Evolutionary conservation across 1,140 invertebrate genomes (phyloP).

Genomic region (Papilio xuthus): DNA sequence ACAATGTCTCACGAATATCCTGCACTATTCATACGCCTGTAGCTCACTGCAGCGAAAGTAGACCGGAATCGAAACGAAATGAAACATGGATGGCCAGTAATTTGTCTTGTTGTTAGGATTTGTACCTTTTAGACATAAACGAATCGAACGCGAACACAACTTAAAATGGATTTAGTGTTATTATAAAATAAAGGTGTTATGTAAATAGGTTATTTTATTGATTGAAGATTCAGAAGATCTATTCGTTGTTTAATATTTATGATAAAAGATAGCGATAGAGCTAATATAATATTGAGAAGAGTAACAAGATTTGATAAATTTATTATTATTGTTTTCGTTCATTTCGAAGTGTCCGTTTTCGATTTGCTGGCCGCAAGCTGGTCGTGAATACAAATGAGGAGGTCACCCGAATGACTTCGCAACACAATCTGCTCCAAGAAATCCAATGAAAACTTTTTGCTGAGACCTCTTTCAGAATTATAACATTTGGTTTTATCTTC

Average conservation of each 20-base stretch:
- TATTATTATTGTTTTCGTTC: constrained; percentile 23
- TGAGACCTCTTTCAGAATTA: constrained; percentile 12
- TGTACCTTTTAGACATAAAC: too few species aligned
- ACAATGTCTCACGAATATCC: neutral
- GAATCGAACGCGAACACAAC: too few species aligned
- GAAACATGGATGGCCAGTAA: too few species aligned
- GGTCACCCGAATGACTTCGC: constrained; percentile 12
- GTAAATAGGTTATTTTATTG: too few species aligned
- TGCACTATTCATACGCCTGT: constrained; percentile 17
- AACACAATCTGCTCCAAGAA: constrained; percentile 14
- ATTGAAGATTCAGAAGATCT: neutral
- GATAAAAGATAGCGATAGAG: neutral
- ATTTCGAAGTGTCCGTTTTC: constrained; percentile 26
- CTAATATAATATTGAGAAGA: constrained; percentile 6
- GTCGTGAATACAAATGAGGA: constrained; percentile 16
- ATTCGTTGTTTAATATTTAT: neutral
- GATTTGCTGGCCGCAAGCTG: constrained; percentile 22
- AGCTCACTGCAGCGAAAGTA: too few species aligned
- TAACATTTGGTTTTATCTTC: neutral
- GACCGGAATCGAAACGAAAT: too few species aligned
- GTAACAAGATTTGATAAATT: constrained; percentile 22
- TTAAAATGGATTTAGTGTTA: too few species aligned
- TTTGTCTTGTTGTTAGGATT: too few species aligned
- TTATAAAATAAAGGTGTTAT: too few species aligned
- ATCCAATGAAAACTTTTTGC: constrained; percentile 20